phyloP scores from a whole-genome alignment of 2,797 vertebrate genomes.

The Loriculus beryllinus region DNA sequence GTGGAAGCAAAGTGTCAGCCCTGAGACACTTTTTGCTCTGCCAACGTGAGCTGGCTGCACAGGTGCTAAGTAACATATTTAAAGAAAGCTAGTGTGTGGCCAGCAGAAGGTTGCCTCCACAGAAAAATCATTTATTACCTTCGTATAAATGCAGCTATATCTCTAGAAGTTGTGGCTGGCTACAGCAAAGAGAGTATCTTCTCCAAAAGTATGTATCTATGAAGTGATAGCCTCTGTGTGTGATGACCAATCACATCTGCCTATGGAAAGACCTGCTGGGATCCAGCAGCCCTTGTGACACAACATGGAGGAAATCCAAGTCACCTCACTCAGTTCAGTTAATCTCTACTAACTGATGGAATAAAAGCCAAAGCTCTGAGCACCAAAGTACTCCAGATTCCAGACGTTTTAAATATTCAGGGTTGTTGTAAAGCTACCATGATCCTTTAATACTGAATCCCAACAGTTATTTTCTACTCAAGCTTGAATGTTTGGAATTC shows the following conservation, averaged over 20 bases:
- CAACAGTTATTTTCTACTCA: neutral
- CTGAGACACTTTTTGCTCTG: neutral
- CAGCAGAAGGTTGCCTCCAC: neutral
- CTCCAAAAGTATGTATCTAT: neutral
- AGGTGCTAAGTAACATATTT: neutral
- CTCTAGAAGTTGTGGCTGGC: neutral
- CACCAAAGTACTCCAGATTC: neutral
- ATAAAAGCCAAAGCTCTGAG: neutral
- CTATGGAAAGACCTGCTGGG: neutral
- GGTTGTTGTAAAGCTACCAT: neutral
- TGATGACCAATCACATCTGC: accelerated
- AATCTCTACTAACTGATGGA: neutral
- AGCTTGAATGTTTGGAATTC: neutral
- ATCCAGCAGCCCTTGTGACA: neutral
- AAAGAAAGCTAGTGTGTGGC: neutral
- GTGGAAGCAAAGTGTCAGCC: neutral
- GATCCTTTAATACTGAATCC: neutral
- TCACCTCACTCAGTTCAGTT: neutral
- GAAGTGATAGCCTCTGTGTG: neutral
- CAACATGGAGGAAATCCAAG: neutral
- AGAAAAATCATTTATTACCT: neutral
- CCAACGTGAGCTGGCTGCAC: neutral
- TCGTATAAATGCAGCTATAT: neutral
- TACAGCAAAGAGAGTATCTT: neutral
- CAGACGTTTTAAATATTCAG: neutral